Evolutionary conservation across 2,797 vertebrate species (phyloP).

Genomic region (Acrossocheilus fasciatus): DNA sequence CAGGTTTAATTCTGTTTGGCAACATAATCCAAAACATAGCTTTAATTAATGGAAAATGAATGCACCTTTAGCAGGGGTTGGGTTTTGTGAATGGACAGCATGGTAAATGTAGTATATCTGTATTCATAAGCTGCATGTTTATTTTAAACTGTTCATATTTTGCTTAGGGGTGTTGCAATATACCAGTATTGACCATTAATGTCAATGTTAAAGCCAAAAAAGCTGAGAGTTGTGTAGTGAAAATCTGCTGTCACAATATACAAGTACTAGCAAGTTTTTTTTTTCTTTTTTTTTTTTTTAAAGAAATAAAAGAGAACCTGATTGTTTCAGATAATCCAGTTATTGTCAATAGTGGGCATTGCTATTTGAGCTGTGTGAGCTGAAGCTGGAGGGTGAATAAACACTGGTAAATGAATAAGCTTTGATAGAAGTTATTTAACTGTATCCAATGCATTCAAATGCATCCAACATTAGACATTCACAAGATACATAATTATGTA

Average conservation of each 20-base stretch:
- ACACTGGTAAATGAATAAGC: neutral
- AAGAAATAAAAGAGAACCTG: neutral
- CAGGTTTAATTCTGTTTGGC: constrained; percentile 21
- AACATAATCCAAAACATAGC: constrained; percentile 15
- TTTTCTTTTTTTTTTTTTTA: neutral
- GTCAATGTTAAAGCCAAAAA: neutral
- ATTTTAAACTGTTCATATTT: neutral
- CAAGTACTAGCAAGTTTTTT: neutral
- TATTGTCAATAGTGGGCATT: neutral
- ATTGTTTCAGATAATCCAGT: neutral
- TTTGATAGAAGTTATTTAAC: neutral
- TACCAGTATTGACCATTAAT: neutral
- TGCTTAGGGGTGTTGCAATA: neutral
- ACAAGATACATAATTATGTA: neutral
- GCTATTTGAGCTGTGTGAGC: neutral
- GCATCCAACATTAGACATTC: neutral
- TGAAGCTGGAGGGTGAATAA: neutral
- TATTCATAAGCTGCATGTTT: neutral
- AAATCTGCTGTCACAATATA: neutral
- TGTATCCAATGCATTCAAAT: neutral
- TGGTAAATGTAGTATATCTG: neutral
- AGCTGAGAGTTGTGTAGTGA: neutral
- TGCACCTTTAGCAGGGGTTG: neutral
- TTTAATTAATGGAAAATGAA: constrained; percentile 26
- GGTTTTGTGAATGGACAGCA: neutral